Percentiles rank a stretch among this genome's conserved stretches.
Conservation (phyloP, 2,113 vertebrate genomes). For the Sander vitreus region DNA sequence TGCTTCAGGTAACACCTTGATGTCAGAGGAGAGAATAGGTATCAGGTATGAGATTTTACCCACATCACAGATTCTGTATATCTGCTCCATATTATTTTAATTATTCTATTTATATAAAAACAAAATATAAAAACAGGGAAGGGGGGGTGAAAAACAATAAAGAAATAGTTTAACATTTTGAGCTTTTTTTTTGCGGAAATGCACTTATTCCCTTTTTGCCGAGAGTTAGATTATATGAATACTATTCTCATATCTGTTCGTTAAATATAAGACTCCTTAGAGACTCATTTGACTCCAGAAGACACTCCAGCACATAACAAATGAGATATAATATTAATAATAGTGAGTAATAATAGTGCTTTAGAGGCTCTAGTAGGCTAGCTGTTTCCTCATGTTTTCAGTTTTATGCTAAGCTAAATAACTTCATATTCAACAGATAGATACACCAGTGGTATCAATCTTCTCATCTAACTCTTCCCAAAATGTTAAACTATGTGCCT, state of each 20-base stretch:
- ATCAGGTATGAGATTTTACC: neutral
- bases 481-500: neutral
- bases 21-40: neutral
- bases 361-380: too few relatives aligned
- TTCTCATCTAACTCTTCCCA: neutral
- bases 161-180: neutral
- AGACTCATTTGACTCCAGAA: neutral
- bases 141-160: neutral
- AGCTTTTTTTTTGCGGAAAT: too few relatives aligned
- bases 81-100: neutral
- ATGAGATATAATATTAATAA: too few relatives aligned
- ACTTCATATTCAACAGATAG: neutral
- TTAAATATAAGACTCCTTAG: neutral
- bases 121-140: neutral
- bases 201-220: too few relatives aligned
- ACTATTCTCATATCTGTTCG: too few relatives aligned
- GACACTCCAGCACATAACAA: neutral
- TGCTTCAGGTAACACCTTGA: slow-evolving; percentile 87
- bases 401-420: neutral
- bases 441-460: neutral
- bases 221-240: too few relatives aligned
- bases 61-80: neutral
- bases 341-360: too few relatives aligned
- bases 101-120: neutral
- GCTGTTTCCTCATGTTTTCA: neutral